A percentile compares a stretch with the other conserved stretches of the same genome.
These are phyloP conservation scores for Aspidiotus rigidus DNA, from an alignment of 2,888 invertebrate genomes.

Conservation along the genomic window DNA sequence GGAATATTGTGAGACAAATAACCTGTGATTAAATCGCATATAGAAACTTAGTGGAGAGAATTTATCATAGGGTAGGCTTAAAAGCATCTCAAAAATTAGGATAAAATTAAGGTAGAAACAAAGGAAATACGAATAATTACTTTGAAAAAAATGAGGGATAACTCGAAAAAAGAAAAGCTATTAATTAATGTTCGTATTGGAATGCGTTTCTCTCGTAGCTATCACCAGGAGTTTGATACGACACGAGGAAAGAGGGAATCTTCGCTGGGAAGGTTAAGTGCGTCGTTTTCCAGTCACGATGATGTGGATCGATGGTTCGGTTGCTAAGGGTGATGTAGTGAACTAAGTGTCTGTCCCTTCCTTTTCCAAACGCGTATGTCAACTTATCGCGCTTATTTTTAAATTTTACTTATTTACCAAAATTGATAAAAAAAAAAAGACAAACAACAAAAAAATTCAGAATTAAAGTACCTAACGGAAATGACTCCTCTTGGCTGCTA, in stretches of 20 bases:
- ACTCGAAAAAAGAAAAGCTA: not conserved
- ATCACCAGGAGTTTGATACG: not conserved
- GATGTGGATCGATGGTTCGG: slow-evolving; percentile 33
- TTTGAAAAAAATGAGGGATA: not conserved
- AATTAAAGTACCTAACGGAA: too few species aligned
- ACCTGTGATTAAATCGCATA: too few species aligned
- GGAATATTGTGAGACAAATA: too few species aligned
- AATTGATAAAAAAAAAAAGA: not conserved
- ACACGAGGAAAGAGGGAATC: slow-evolving; percentile 21
- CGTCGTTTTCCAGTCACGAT: slow-evolving; percentile 33
- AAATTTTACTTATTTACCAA: not conserved
- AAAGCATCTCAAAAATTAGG: too few species aligned
- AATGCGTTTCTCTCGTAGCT: not conserved
- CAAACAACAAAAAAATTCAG: too few species aligned
- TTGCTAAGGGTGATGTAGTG: slow-evolving; percentile 32
- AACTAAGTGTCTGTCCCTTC: slow-evolving; percentile 29
- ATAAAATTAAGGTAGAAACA: too few species aligned
- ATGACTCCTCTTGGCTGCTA: too few species aligned
- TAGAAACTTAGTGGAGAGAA: too few species aligned
- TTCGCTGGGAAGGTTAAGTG: slow-evolving; percentile 31
- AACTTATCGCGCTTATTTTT: slow-evolving; percentile 26
- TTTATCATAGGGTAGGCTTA: too few species aligned
- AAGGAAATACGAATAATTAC: too few species aligned
- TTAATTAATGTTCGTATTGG: slow-evolving; percentile 9
- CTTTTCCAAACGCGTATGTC: slow-evolving; percentile 24